These are phyloP conservation scores for Drosophila bipectinata DNA, from an alignment of 1,140 invertebrate genomes.

Conservation along the genomic window DNA sequence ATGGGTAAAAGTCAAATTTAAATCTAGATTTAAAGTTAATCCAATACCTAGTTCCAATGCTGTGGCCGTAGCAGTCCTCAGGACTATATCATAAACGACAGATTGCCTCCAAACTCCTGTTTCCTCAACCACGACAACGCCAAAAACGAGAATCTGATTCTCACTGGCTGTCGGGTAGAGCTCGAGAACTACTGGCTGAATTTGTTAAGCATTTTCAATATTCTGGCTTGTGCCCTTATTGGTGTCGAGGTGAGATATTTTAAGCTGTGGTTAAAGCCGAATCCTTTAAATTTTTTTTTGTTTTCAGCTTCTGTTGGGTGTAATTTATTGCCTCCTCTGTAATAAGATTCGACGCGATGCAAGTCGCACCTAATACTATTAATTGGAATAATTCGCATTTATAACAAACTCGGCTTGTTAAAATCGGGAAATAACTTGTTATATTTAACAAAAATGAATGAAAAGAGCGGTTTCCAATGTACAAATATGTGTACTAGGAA, in stretches of 20 bases:
- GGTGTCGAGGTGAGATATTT: slow-evolving; percentile 56
- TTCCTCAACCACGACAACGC: slow-evolving; percentile 62
- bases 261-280: no score
- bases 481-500: no score
- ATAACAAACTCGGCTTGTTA: no score
- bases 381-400: no score
- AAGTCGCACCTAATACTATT: no score
- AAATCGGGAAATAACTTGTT: no score
- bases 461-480: no score
- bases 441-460: no score
- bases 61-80: slow-evolving; percentile 84
- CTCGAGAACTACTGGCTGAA: slow-evolving; percentile 75
- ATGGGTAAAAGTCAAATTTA: background rate
- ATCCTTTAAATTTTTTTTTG: no score
- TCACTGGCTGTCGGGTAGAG: slow-evolving; percentile 63
- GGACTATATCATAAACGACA: slow-evolving; percentile 74
- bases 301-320: no score
- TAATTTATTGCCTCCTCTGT: no score
- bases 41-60: slow-evolving; percentile 84
- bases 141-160: slow-evolving; percentile 66
- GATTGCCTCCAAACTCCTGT: slow-evolving; percentile 53
- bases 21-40: background rate
- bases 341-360: no score
- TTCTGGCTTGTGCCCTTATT: slow-evolving; percentile 59
- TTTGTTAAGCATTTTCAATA: slow-evolving; percentile 61